Conservation (phyloP, 2,888 invertebrate species). For the Scotopteryx bipunctaria region DNA sequence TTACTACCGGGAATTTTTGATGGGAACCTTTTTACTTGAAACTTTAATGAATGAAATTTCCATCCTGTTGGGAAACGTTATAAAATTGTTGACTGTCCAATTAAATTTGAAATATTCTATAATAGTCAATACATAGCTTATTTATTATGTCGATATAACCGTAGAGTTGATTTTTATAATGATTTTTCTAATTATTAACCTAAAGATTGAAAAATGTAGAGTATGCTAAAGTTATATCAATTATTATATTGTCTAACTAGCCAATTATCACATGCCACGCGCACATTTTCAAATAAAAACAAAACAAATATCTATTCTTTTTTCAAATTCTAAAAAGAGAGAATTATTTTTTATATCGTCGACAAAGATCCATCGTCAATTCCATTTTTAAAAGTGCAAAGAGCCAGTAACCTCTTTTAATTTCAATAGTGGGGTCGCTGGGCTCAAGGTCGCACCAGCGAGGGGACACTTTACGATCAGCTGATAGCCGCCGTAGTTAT, state of each 20-base stretch:
- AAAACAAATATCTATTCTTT: not conserved
- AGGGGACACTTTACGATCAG: constrained; percentile 80
- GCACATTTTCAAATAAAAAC: too few relatives aligned
- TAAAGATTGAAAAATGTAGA: not conserved
- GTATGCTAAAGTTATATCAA: too few relatives aligned
- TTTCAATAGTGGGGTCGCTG: constrained; percentile 81
- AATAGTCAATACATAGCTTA: too few relatives aligned
- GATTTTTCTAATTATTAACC: too few relatives aligned
- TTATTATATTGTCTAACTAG: too few relatives aligned
- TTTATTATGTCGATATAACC: too few relatives aligned
- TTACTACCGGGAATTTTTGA: constrained; percentile 23
- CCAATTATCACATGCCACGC: too few relatives aligned
- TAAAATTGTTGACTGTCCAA: too few relatives aligned
- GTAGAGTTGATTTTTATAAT: too few relatives aligned
- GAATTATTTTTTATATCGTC: not conserved
- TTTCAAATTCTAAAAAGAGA: not conserved
- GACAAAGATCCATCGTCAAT: constrained; percentile 40
- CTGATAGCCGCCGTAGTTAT: constrained; percentile 55
- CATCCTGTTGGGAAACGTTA: too few relatives aligned
- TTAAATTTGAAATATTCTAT: too few relatives aligned
- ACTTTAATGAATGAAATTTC: constrained; percentile 19
- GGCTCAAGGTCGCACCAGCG: constrained; percentile 72
- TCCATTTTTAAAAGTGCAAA: constrained; percentile 77
- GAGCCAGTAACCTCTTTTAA: constrained; percentile 81
- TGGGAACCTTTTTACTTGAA: constrained; percentile 24